Base-by-base conservation (phyloP, 2,797 vertebrate species). In the Florisuga fusca region DNA sequence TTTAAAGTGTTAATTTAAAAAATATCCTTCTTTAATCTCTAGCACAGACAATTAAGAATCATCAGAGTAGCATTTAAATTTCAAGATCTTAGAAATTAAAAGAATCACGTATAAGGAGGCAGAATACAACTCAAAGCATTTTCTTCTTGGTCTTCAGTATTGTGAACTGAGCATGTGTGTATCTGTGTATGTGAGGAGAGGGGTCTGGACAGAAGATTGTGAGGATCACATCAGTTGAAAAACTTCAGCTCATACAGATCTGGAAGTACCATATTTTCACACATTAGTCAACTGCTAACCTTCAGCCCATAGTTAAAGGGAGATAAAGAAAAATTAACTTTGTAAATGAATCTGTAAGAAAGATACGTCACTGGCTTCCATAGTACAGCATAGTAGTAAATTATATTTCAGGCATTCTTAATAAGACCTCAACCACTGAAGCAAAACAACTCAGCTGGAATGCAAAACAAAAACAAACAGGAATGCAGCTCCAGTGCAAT, bases 381-480 rank as follows among this genome's bases (percentile, higher is more conserved):
- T 12, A 62, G n/a, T 29, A 5, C 12, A 66, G 34, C 23, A 33
- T 36, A 80, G 29, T 23, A 91, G n/a, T 62, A 91, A 95, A 81
- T 69, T 66, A 51, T 14, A 22, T 75, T 75, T 90, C 66, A 85
- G 81, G 55, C 58, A 14, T 84, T 72, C 66, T 80, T 92, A 93
- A 78, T 92, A 75, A 69, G 64, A 63, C 58, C 46, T 84, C 66
- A 95, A 26, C 81, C 92, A 81, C 87, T 7, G 16, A 80, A 88
- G 84, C 73, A 92, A 94, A 95, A 89, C 89, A 94, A n/a, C 79
- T 93, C 62, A 63, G 62, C 66, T 93, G 96, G 94, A 94, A 96
- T 95, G 92, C 87, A 96, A 97, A 96, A 92, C 76, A 91, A 95
- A 96, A 97, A 92, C 93, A 97, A 97, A 93, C 75, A 95, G 79